Percentiles rank a stretch among this genome's conserved stretches.
These are phyloP conservation scores for Hydraecia micacea DNA, from an alignment of 2,888 invertebrate genomes.

Conservation along the genomic window DNA sequence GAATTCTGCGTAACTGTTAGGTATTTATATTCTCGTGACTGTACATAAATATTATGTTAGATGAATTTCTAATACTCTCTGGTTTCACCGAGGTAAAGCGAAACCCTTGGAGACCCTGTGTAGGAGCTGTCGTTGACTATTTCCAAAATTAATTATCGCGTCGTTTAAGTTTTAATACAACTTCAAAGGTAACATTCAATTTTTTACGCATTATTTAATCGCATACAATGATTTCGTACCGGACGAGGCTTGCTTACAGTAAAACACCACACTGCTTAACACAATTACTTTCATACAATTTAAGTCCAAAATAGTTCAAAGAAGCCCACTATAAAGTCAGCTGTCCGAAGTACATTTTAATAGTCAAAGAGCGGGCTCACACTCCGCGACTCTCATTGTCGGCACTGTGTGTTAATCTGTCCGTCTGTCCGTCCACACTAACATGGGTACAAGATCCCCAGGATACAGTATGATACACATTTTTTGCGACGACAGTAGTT, in stretches of 20 bases:
- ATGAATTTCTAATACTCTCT: not conserved
- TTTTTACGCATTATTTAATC: not conserved
- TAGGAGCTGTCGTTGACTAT: not conserved
- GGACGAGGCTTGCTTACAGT: not conserved
- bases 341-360: slow-evolving; percentile 56
- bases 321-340: slow-evolving; percentile 36
- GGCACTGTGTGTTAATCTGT: slow-evolving; percentile 77
- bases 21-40: not conserved
- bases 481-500: slow-evolving; percentile 65
- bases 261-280: not conserved
- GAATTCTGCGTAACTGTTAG: not conserved
- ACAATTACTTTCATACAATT: not conserved
- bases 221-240: not conserved
- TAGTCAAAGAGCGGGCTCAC: slow-evolving; percentile 60
- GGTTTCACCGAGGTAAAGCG: not conserved
- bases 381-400: slow-evolving; percentile 68
- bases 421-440: slow-evolving; percentile 73
- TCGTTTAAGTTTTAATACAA: not conserved
- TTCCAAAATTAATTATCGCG: not conserved
- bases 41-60: not conserved
- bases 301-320: slow-evolving; percentile 41
- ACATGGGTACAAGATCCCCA: slow-evolving; percentile 69
- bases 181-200: not conserved
- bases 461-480: slow-evolving; percentile 66
- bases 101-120: not conserved